phyloP scores from a whole-genome alignment of 2,888 invertebrate genomes.

The Synanthedon andrenaeformis region DNA sequence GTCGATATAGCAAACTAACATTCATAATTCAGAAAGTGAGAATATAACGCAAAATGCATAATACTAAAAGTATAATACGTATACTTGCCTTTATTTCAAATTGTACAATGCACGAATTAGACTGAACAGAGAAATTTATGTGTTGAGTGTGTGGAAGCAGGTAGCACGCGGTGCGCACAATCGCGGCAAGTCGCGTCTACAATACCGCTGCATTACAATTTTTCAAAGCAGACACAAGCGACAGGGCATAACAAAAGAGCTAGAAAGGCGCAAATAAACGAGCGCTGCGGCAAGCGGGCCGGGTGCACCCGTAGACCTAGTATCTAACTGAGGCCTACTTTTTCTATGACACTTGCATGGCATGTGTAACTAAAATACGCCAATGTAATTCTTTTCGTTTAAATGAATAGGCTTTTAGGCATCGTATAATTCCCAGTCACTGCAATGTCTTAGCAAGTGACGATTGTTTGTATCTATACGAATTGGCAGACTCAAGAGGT shows the following conservation, averaged over 20 bases:
- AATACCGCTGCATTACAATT: conserved; percentile 64
- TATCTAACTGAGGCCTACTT: not conserved
- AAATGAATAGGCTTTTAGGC: no score
- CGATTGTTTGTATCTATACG: no score
- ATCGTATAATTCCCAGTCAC: no score
- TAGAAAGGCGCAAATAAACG: conserved; percentile 65
- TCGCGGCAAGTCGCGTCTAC: conserved; percentile 50
- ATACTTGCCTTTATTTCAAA: no score
- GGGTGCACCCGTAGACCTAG: conserved; percentile 27
- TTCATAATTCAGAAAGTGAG: not conserved
- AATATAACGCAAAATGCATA: no score
- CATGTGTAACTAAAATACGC: no score
- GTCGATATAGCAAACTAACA: not conserved
- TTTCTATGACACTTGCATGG: not conserved
- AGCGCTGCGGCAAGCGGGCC: conserved; percentile 49
- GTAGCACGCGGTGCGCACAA: conserved; percentile 36
- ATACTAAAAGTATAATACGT: no score
- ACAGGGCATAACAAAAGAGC: conserved; percentile 64
- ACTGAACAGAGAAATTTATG: not conserved
- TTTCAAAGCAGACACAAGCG: conserved; percentile 65
- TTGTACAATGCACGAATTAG: not conserved
- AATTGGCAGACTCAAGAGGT: no score
- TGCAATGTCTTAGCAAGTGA: no score
- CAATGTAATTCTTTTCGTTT: no score
- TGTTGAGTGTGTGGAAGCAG: conserved; percentile 14